A percentile compares a stretch with the other conserved stretches of the same genome.
These are phyloP conservation scores for Anthophora plumipes DNA, from an alignment of 2,888 invertebrate genomes.

Conservation along the genomic window DNA sequence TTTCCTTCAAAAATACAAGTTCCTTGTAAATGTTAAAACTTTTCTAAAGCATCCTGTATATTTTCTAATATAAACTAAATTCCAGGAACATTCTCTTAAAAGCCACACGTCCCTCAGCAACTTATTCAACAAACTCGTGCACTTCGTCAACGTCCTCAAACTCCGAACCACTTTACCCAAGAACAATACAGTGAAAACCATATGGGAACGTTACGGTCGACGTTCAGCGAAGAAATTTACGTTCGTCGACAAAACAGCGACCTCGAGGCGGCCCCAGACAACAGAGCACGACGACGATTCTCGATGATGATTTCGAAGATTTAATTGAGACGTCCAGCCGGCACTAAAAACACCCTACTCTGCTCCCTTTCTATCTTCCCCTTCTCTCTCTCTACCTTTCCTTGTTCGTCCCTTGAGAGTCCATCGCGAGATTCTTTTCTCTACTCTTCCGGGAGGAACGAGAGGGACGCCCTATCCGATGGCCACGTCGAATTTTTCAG, in stretches of 20 bases:
- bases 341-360: conserved; percentile 70
- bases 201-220: conserved; percentile 33
- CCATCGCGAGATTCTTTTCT: conserved; percentile 15
- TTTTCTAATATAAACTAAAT: too few relatives aligned
- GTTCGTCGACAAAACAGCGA: conserved; percentile 45
- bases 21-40: too few relatives aligned
- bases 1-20: too few relatives aligned
- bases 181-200: too few relatives aligned
- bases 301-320: conserved; percentile 72
- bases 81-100: too few relatives aligned
- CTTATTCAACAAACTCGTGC: too few relatives aligned
- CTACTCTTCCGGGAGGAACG: conserved; percentile 27
- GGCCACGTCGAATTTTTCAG: conserved; percentile 61
- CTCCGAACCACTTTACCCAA: not conserved
- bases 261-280: conserved; percentile 29
- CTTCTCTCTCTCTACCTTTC: not conserved
- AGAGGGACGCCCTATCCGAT: conserved; percentile 36
- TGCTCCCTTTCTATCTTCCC: not conserved
- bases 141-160: conserved; percentile 27
- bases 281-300: conserved; percentile 37
- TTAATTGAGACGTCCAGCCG: conserved; percentile 79
- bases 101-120: too few relatives aligned
- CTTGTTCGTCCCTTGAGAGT: conserved; percentile 7
- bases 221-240: conserved; percentile 68
- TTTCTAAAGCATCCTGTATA: too few relatives aligned